Evolutionary conservation across 2,888 invertebrate genomes (phyloP).

Genomic region (Thelaira solivaga): DNA sequence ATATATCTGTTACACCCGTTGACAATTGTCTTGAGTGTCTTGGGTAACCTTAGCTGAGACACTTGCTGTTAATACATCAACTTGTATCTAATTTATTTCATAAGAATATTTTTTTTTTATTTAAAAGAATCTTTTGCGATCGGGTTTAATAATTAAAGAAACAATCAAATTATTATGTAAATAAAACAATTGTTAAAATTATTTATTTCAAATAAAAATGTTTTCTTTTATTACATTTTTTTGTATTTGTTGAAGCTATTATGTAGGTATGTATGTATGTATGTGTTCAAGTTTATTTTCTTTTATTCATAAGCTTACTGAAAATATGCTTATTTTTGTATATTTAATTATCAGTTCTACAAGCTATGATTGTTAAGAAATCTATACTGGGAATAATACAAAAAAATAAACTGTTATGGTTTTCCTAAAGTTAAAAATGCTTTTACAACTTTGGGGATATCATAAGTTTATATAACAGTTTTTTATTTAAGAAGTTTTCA

Average conservation of each 20-base stretch:
- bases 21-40: too few species aligned
- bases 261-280: slow-evolving; percentile 9
- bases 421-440: too few species aligned
- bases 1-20: too few species aligned
- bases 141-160: too few species aligned
- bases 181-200: neutral
- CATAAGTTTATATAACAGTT: neutral
- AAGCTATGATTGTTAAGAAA: neutral
- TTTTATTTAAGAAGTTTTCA: neutral
- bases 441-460: too few species aligned
- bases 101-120: too few species aligned
- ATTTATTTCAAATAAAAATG: slow-evolving; percentile 1
- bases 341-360: slow-evolving; percentile 28
- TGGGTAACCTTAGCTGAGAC: too few species aligned
- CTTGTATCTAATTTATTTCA: too few species aligned
- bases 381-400: too few species aligned
- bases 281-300: slow-evolving; percentile 15
- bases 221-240: slow-evolving; percentile 3
- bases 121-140: too few species aligned
- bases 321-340: slow-evolving; percentile 50
- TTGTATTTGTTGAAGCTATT: slow-evolving; percentile 53
- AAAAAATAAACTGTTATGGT: too few species aligned
- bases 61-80: too few species aligned
- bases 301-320: slow-evolving; percentile 39
- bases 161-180: neutral